These are phyloP conservation scores for Galaxias olidus DNA, from an alignment of 2,797 vertebrate species.

Conservation along the genomic window DNA sequence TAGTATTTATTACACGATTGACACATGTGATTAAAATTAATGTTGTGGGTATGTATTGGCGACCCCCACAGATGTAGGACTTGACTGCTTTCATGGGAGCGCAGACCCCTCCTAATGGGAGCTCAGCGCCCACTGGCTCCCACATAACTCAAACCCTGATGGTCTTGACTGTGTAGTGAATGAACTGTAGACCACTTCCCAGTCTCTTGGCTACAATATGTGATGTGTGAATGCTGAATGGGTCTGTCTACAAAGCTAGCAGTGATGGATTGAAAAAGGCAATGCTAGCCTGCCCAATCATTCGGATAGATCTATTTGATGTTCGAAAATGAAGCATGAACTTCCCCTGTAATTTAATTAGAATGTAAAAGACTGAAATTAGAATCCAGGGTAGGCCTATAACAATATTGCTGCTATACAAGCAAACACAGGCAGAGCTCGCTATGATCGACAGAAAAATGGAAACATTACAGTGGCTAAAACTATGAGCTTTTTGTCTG, in stretches of 20 bases:
- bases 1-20: too few species aligned
- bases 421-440: too few species aligned
- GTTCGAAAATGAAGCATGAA: conserved; percentile 32
- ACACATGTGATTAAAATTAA: conserved; percentile 1
- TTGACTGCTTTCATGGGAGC: neutral
- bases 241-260: conserved; percentile 33
- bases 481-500: too few species aligned
- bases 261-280: conserved; percentile 12
- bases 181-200: conserved; percentile 39
- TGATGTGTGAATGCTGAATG: too few species aligned
- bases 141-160: neutral
- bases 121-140: conserved; percentile 3
- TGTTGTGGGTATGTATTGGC: conserved; percentile 1
- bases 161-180: too few species aligned
- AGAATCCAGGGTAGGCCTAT: too few species aligned
- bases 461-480: too few species aligned
- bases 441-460: too few species aligned
- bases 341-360: conserved; percentile 4
- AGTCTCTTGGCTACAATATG: conserved; percentile 62
- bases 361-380: neutral
- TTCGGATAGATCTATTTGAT: conserved; percentile 45
- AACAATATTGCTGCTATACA: too few species aligned
- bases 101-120: conserved; percentile 5
- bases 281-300: conserved; percentile 16
- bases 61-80: neutral